phyloP scores from a whole-genome alignment of 1,140 invertebrate species.

The Zaprionus nigranus region DNA sequence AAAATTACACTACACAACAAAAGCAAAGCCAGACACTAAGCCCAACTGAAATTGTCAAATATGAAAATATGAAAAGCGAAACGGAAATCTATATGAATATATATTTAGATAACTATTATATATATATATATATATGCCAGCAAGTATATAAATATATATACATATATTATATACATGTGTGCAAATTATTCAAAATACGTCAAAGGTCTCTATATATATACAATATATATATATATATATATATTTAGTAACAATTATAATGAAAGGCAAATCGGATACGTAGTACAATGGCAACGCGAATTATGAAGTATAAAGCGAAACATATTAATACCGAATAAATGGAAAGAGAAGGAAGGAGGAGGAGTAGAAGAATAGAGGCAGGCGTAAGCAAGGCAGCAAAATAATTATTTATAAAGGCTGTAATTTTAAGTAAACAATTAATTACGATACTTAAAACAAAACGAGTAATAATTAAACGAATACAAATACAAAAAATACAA shows the following conservation, averaged over 20 bases:
- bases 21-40: conserved; percentile 78
- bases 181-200: conserved; percentile 79
- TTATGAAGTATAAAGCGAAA: conserved; percentile 79
- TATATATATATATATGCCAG: conserved; percentile 50
- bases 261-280: conserved; percentile 66
- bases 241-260: conserved; percentile 79
- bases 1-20: conserved; percentile 69
- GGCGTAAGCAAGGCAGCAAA: conserved; percentile 52
- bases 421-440: conserved; percentile 83
- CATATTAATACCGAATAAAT: conserved; percentile 48
- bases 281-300: conserved; percentile 80
- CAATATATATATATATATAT: conserved; percentile 57
- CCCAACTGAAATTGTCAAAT: conserved; percentile 83
- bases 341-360: conserved; percentile 12
- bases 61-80: conserved; percentile 65
- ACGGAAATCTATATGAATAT: conserved; percentile 75
- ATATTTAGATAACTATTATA: conserved; percentile 82
- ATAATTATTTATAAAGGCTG: conserved; percentile 84
- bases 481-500: conserved; percentile 6
- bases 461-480: conserved; percentile 38
- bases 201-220: conserved; percentile 62
- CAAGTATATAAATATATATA: conserved; percentile 62
- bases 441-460: conserved; percentile 54
- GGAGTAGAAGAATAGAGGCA: conserved; percentile 7
- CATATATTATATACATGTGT: conserved; percentile 72